These are phyloP conservation scores for Halictus ligatus DNA, from an alignment of 2,888 invertebrate species.

Conservation along the genomic window DNA sequence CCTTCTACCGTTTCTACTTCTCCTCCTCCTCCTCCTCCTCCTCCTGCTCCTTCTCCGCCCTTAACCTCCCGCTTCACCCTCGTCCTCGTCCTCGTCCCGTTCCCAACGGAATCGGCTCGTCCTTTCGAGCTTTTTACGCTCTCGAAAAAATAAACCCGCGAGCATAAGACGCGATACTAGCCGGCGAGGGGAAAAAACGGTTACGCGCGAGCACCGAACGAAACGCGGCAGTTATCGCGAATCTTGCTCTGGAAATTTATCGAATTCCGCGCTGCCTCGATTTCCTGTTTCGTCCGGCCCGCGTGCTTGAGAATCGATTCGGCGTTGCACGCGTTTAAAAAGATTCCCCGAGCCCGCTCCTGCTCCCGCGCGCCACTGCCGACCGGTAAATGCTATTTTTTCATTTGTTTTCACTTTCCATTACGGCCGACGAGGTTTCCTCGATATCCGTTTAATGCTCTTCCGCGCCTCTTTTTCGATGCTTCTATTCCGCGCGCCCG, in stretches of 20 bases:
- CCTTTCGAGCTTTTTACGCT: slow-evolving; percentile 22
- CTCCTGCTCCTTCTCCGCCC: neutral
- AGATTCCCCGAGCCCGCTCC: neutral
- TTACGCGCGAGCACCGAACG: slow-evolving; percentile 10
- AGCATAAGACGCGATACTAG: slow-evolving; percentile 16
- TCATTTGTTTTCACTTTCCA: slow-evolving; percentile 15
- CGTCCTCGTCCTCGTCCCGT: neutral
- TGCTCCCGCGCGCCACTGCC: neutral
- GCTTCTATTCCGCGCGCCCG: neutral
- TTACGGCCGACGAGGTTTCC: slow-evolving; percentile 2
- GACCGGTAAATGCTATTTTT: slow-evolving; percentile 5
- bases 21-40: neutral
- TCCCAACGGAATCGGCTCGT: slow-evolving; percentile 32
- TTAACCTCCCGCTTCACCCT: neutral
- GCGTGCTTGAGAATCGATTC: slow-evolving; percentile 7
- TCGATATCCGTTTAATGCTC: slow-evolving; percentile 5
- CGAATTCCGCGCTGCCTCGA: slow-evolving; percentile 19
- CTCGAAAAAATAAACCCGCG: slow-evolving; percentile 17
- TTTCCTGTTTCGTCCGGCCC: slow-evolving; percentile 2
- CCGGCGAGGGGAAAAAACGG: neutral
- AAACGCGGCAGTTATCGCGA: slow-evolving; percentile 27
- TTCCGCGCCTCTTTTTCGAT: neutral
- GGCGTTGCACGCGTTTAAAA: slow-evolving; percentile 6
- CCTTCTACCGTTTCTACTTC: neutral
- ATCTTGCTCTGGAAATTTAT: slow-evolving; percentile 17